Evolutionary conservation across 1,140 invertebrate genomes (phyloP), one percentile per base, ranked within the genome.

Genomic region (Thalassaphorura encarpata): DNA sequence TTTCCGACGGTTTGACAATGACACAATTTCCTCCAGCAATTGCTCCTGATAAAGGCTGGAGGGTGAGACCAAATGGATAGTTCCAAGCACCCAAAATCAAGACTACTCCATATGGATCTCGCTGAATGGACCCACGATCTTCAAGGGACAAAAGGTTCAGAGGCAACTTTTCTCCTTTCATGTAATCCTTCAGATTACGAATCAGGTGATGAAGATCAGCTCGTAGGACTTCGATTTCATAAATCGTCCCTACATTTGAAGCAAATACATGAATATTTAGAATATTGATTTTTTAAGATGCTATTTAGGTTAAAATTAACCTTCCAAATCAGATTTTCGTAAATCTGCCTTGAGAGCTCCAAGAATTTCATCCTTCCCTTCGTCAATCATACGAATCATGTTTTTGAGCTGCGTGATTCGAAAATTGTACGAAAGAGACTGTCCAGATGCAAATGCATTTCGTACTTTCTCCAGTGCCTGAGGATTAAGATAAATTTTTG

Each of bases 11-110:
- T 71, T 99, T 99, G 15, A 98, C 58, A 24, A 99, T 76, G 19
- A 85, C 87, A 74, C 87, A 87, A 73, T 99, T 98, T 29, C 94
- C 96, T 50, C 91, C 91, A 39, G 93, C 89, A 49, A 99, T 84
- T 0, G 93, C 93, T 16, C 89, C 86, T 33, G 48, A 26, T 8
- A 81, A 52, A 2, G 86, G 84, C 18, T 76, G 64, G 4, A 98
- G 62, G 4, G 82, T 71, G 45, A 99, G 72, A 64, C 90, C 85
- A 21, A 98, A 63, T 0, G 97, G 97, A 75, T 98, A 99, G 76
- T 99, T 99, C 61, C 61, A 83, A 3, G 81, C 75, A 2, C 78
- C 75, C 47, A 84, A 75, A n/a, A 83, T 71, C 15, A 83, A 67
- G 3, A 75, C 70, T 27, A 73, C 70, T 43, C 71, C 71, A 23